Evolutionary conservation across 2,888 invertebrate species (phyloP).

Genomic region (Torymus tubicola): DNA sequence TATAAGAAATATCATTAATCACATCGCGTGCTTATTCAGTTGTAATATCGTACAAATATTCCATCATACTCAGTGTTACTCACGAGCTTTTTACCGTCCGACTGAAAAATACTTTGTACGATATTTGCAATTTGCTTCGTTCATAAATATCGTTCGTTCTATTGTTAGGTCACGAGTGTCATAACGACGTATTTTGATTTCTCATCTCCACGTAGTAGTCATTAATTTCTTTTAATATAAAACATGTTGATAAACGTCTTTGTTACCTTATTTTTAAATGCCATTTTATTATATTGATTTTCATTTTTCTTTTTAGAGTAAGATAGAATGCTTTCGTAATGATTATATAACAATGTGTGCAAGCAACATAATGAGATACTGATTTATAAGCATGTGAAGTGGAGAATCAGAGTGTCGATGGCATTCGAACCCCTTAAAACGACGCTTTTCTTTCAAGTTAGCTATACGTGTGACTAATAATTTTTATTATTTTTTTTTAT

Average conservation of each 20-base stretch:
- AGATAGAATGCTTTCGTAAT: too few species aligned
- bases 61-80: neutral
- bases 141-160: constrained; percentile 11
- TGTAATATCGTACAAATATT: constrained; percentile 29
- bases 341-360: too few species aligned
- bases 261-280: too few species aligned
- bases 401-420: constrained; percentile 19
- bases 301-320: too few species aligned
- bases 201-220: neutral
- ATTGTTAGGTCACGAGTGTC: constrained; percentile 28
- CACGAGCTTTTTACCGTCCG: too few species aligned
- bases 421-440: constrained; percentile 30
- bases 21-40: constrained; percentile 34
- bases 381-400: constrained; percentile 1
- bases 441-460: neutral
- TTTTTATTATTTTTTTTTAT: too few species aligned
- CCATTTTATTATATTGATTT: too few species aligned
- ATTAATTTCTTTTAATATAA: neutral
- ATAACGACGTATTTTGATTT: constrained; percentile 23
- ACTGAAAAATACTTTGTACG: constrained; percentile 4
- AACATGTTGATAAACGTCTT: too few species aligned
- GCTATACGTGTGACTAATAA: neutral
- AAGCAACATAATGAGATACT: neutral
- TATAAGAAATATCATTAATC: constrained; percentile 31
- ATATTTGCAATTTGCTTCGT: constrained; percentile 9